Conservation (phyloP, 2,888 invertebrate genomes). For the Diachrysia chrysitis region DNA sequence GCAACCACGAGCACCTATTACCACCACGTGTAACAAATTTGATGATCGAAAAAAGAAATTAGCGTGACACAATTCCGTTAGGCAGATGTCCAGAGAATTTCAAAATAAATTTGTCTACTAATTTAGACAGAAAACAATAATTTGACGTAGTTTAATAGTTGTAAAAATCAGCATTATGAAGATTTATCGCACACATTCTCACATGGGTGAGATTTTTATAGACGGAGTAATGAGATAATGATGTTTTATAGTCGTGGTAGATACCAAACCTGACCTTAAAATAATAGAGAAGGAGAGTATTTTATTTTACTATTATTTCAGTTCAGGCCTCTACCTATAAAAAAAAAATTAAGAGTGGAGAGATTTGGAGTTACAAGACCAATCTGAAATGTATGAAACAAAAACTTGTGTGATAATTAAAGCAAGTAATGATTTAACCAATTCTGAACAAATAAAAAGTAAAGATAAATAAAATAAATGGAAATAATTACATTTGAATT, state of each 20-base stretch:
- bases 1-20: too few relatives aligned
- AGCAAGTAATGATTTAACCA: too few relatives aligned
- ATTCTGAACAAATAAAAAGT: too few relatives aligned
- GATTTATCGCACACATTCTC: not conserved
- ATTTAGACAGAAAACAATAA: constrained; percentile 9
- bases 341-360: too few relatives aligned
- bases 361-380: too few relatives aligned
- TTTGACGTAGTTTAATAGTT: constrained; percentile 6
- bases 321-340: too few relatives aligned
- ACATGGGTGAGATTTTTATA: constrained; percentile 4
- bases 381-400: too few relatives aligned
- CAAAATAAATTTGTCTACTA: not conserved
- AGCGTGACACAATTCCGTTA: constrained; percentile 2
- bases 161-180: constrained; percentile 7
- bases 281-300: too few relatives aligned
- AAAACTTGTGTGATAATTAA: too few relatives aligned
- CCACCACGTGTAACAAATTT: not conserved
- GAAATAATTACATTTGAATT: too few relatives aligned
- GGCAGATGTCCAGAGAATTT: constrained; percentile 6
- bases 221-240: not conserved
- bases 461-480: too few relatives aligned
- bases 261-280: not conserved
- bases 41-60: constrained; percentile 4
- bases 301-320: too few relatives aligned
- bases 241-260: not conserved